Evolutionary conservation across 2,797 vertebrate genomes (phyloP).

Genomic region (Propithecus perrieri): DNA sequence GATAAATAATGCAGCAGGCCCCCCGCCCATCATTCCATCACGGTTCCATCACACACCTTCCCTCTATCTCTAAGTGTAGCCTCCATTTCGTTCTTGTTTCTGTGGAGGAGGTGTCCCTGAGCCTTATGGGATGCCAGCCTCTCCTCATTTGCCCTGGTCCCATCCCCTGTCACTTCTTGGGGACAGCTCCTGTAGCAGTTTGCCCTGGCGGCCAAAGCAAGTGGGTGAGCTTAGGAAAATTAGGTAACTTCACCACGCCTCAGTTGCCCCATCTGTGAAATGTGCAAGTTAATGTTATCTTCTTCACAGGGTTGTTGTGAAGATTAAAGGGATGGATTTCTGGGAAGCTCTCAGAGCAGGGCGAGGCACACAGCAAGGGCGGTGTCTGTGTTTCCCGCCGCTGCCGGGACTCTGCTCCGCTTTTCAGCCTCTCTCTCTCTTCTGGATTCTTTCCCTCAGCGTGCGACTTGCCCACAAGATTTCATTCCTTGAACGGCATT

Average conservation of each 20-base stretch:
- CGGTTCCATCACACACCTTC: neutral
- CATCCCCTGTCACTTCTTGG: neutral
- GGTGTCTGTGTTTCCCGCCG: neutral
- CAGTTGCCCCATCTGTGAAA: neutral
- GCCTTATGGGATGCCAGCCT: neutral
- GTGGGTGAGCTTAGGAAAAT: neutral
- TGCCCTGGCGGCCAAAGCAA: neutral
- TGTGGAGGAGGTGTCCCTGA: neutral
- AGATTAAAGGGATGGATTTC: neutral
- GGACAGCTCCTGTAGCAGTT: neutral
- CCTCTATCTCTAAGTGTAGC: neutral
- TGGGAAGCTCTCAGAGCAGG: neutral
- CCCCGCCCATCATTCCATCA: neutral
- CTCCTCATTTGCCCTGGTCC: neutral
- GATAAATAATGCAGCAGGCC: neutral
- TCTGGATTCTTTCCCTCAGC: neutral
- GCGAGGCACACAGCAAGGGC: neutral
- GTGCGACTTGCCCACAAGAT: neutral
- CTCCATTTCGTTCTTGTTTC: neutral
- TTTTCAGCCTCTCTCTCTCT: neutral
- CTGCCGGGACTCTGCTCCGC: fast-evolving
- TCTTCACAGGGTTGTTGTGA: neutral
- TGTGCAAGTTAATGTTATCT: neutral
- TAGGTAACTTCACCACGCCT: neutral
- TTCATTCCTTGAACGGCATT: neutral